Evolutionary conservation across 2,888 invertebrate species (phyloP).

Genomic region (Agapostemon virescens): DNA sequence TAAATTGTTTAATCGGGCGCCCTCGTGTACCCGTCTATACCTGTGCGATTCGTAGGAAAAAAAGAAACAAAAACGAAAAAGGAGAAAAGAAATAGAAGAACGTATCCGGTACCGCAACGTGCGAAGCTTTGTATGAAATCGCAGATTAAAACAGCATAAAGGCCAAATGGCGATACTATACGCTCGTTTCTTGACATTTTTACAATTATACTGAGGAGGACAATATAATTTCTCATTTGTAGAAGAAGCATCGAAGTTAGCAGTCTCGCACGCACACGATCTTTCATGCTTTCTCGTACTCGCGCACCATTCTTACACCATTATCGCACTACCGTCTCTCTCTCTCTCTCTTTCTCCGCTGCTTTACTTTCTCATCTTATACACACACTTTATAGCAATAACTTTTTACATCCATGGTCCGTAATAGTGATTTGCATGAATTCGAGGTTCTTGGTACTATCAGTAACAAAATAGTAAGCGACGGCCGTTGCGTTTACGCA

Average conservation of each 20-base stretch:
- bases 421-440: slow-evolving; percentile 70
- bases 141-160: slow-evolving; percentile 77
- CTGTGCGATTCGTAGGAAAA: slow-evolving; percentile 17
- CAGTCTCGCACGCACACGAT: slow-evolving; percentile 20
- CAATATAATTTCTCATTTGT: slow-evolving; percentile 56
- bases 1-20: neutral
- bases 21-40: slow-evolving; percentile 23
- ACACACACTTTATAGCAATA: slow-evolving; percentile 55
- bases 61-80: slow-evolving; percentile 45
- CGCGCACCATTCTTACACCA: slow-evolving; percentile 6
- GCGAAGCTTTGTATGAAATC: slow-evolving; percentile 77
- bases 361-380: slow-evolving; percentile 31
- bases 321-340: slow-evolving; percentile 10
- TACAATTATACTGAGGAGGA: slow-evolving; percentile 54
- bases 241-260: slow-evolving; percentile 57
- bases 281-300: slow-evolving; percentile 14
- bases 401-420: slow-evolving; percentile 62
- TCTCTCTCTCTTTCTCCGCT: neutral
- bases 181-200: slow-evolving; percentile 56
- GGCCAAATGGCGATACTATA: slow-evolving; percentile 75
- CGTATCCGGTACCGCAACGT: slow-evolving; percentile 67
- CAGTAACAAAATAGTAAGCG: slow-evolving; percentile 75
- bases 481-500: slow-evolving; percentile 50
- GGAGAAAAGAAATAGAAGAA: slow-evolving; percentile 69
- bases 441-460: slow-evolving; percentile 63